Conservation (phyloP, 2,888 invertebrate genomes). For the Bombylius major region DNA sequence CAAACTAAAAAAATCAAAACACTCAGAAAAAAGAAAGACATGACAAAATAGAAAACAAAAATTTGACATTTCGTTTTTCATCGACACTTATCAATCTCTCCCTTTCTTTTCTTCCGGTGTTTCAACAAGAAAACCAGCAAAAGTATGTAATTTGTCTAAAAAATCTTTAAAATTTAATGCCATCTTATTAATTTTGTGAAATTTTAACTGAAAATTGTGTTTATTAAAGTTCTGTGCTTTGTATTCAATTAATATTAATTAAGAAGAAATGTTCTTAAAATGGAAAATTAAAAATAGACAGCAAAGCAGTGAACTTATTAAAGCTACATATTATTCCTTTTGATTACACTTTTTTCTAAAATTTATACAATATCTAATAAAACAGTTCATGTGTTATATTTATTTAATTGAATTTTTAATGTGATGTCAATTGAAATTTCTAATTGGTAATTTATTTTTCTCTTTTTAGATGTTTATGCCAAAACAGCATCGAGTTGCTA, state of each 20-base stretch:
- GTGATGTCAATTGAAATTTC: background rate
- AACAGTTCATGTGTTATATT: background rate
- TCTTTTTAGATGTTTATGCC: conserved; percentile 97
- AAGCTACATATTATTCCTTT: background rate
- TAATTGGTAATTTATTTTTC: conserved; percentile 11
- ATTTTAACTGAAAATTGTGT: background rate
- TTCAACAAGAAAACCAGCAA: conserved; percentile 28
- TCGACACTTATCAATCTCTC: conserved; percentile 6
- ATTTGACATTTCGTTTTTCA: too few species aligned
- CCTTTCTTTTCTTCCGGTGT: conserved; percentile 37
- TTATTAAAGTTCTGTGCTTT: background rate
- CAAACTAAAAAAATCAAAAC: too few species aligned
- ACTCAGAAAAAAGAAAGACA: too few species aligned
- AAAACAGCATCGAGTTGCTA: conserved; percentile 90
- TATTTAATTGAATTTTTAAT: background rate
- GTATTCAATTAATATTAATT: too few species aligned
- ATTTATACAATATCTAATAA: background rate
- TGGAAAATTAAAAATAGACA: too few species aligned
- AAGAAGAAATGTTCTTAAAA: too few species aligned
- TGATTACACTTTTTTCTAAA: background rate
- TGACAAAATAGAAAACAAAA: too few species aligned
- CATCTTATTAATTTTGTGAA: conserved; percentile 14
- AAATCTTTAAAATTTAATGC: conserved; percentile 20
- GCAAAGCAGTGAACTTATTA: too few species aligned
- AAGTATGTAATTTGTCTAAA: conserved; percentile 28